Evolutionary conservation across 2,113 vertebrate species (phyloP), one percentile per base, ranked within the genome.

Genomic region (Scartelaos histophorus): DNA sequence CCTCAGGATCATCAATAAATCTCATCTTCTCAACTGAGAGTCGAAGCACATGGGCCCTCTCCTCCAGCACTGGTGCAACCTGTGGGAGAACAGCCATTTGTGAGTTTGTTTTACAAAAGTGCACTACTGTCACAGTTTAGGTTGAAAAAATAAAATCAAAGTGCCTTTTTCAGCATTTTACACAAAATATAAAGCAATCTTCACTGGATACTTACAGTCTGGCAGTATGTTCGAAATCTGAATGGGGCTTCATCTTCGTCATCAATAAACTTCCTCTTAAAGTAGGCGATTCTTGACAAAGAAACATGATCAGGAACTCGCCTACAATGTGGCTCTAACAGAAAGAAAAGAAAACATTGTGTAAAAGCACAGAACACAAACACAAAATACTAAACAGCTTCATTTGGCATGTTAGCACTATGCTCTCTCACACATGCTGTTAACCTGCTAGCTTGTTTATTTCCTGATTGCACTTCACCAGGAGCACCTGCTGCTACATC

Each of bases 181-280:
- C 53, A 22, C 53, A 56, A 13, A 60, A 60, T 60, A 6, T 10
- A 29, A 61, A 25, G 25, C 16, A 10, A 13, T 22, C 21, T 60
- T 64, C 5, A 12, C 13, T 56, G 1, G 34, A 75, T 84, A 94
- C 96, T 89, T 94, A 99, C 97, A 90, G 95, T 96, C 89, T 96
- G 96, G 74, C 95, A 92, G 90, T 96, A 99, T 80, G 94, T 95
- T 93, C 94, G 91, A 91, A 96, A 94, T 70, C 94, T 94, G 58
- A 95, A 93, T 71, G 94, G 94, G 84, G 94, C 89, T 85, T 97
- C 95, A 82, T 98, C 95, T 70, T 98, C 95, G 67, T 97, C 96
- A 84, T 97, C 96, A 79, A 97, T 93, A 90, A 96, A 96, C 92
- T 98, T 98, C 93, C 97, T 96, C 94, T 99, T 99, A 92, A 98